A percentile compares a stretch with the other conserved stretches of the same genome.
These are phyloP conservation scores for Lycophotia porphyrea DNA, from an alignment of 2,888 invertebrate species.

Conservation along the genomic window DNA sequence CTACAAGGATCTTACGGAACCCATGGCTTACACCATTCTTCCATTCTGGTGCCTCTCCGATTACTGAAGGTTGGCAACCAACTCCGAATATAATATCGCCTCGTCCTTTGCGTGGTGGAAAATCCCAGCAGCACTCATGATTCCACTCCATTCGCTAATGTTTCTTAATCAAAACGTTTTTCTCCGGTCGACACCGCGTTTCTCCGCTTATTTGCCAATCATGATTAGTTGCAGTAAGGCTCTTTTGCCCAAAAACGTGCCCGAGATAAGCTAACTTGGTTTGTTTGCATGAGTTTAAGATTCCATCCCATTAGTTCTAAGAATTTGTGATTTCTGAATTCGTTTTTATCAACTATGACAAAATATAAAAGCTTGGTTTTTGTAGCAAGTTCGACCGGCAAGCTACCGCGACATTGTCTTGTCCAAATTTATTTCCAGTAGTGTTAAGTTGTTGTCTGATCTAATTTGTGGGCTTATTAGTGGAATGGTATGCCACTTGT, in stretches of 20 bases:
- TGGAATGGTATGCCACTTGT: neutral
- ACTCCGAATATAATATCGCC: neutral
- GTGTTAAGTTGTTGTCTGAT: neutral
- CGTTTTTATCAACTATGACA: neutral
- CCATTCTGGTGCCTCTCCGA: neutral
- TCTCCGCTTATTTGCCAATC: neutral
- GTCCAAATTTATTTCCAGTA: neutral
- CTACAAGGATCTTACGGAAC: neutral
- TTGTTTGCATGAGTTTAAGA: neutral
- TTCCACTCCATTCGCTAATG: neutral
- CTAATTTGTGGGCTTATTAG: neutral
- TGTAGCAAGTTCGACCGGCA: neutral
- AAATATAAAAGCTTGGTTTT: neutral
- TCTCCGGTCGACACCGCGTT: neutral
- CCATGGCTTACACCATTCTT: neutral
- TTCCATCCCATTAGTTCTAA: neutral
- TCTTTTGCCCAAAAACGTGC: neutral
- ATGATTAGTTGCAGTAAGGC: neutral
- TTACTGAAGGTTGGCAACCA: neutral
- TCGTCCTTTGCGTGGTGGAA: neutral
- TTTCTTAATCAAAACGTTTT: neutral
- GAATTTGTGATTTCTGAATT: neutral
- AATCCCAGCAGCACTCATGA: neutral
- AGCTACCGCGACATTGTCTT: neutral
- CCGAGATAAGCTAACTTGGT: neutral